Conservation (phyloP, 2,888 invertebrate genomes). For the Melikaiella ostensackeni region DNA sequence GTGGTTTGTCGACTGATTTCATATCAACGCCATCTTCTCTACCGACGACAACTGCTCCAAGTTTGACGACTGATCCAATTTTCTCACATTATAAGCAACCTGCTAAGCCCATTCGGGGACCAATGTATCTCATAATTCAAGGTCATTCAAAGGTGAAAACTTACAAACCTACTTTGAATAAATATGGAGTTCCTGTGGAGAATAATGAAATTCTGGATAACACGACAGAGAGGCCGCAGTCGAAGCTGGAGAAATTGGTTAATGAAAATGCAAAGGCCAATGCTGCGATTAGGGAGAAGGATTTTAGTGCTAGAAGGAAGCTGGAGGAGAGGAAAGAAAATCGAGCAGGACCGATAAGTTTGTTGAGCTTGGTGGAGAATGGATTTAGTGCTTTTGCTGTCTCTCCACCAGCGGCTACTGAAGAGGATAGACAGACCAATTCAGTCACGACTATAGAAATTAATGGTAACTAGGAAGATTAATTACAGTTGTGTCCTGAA, state of each 20-base stretch:
- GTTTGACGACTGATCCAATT: constrained; percentile 81
- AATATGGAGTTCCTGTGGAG: constrained; percentile 58
- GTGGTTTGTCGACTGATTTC: constrained; percentile 49
- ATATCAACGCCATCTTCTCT: constrained; percentile 71
- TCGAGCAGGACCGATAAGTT: constrained; percentile 53
- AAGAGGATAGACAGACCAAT: constrained; percentile 56
- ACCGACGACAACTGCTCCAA: constrained; percentile 78
- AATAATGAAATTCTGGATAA: constrained; percentile 58
- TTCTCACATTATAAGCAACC: constrained; percentile 83
- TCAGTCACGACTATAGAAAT: constrained; percentile 62
- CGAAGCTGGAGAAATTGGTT: constrained; percentile 66
- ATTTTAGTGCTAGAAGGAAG: constrained; percentile 48
- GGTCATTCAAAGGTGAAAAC: constrained; percentile 92
- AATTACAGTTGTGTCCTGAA: neutral
- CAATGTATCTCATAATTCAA: constrained; percentile 89
- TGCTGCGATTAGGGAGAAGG: constrained; percentile 39
- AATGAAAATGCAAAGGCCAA: constrained; percentile 55
- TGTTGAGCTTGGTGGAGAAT: constrained; percentile 66
- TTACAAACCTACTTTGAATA: constrained; percentile 81
- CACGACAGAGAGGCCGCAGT: constrained; percentile 58
- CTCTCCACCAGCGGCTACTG: constrained; percentile 52
- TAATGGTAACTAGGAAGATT: constrained; percentile 53
- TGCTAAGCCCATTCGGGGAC: constrained; percentile 80
- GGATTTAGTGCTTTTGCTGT: constrained; percentile 66
- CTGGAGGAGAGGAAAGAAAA: constrained; percentile 49